Evolutionary conservation across 2,888 invertebrate species (phyloP), one percentile per base, ranked within the genome.

Genomic region (Acanthacorydalis orientalis): DNA sequence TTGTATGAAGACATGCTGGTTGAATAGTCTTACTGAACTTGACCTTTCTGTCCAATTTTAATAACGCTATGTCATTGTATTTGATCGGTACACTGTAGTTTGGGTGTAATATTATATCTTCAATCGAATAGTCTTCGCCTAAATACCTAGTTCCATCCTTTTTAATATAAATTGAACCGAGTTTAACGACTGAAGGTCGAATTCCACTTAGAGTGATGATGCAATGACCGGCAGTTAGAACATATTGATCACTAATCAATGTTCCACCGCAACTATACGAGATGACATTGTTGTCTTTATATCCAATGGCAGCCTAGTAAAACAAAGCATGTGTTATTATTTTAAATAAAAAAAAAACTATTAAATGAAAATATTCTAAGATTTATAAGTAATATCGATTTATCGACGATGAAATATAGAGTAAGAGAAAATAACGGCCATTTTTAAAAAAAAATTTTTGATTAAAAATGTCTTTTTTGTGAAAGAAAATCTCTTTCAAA

Each of bases 161-260:
- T 14, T 48, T 48, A 8, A 62, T 46, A 52, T 61, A 59, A 31
- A 59, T 49, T 46, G 58, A 58, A 10, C 64, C 65, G 8, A 65
- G 52, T 7, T 63, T 57, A 1, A 62, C 59, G 37, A 50, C 48
- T 31, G 51, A 51, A 10, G 59, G 60, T 31, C 49, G 16, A 14
- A 15, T 31, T 31, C 40, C 31, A 31, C 40, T 40, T 2, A 4
- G 10, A n/a, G 40, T 39, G 1, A 59, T 46, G 14, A 63, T 52
- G 55, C 77, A 78, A 57, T 78, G 77, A 2, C 75, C 76, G 1
- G 77, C 77, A 7, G 76, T 74, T 32, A 77, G 57, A 4, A 77
- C 62, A 61, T 68, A 74, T 14, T 60, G 55, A 7, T 67, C 60
- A 42, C 69, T 70, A 38, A 78, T 68, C 34, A 78, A 57, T 4